Conservation (phyloP, 1,140 invertebrate genomes). For the Mesaphorura yosii region DNA sequence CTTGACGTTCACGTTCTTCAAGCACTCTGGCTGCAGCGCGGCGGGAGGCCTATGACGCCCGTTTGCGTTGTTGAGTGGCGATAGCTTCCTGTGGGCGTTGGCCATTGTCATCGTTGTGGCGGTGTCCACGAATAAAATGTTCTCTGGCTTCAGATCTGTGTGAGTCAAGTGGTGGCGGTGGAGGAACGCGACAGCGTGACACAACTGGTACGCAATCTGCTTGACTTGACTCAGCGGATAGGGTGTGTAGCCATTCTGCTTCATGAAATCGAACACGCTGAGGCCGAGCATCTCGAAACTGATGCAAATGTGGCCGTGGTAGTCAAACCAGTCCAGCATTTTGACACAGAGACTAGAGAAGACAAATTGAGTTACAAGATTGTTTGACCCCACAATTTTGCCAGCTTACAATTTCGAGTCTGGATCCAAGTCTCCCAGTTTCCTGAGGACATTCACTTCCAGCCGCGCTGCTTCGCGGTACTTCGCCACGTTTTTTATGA, state of each 20-base stretch:
- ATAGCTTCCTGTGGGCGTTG: not conserved
- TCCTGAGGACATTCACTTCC: slow-evolving; percentile 98
- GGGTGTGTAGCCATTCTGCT: slow-evolving; percentile 96
- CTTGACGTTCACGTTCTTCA: slow-evolving; percentile 80
- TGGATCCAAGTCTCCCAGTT: slow-evolving; percentile 85
- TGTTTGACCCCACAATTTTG: not conserved
- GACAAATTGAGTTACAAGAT: slow-evolving; percentile 5
- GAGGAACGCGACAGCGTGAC: slow-evolving; percentile 92
- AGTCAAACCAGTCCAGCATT: slow-evolving; percentile 98
- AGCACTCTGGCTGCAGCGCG: slow-evolving; percentile 4
- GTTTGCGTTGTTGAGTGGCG: not conserved
- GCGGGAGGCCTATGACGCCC: not conserved
- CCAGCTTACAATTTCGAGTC: slow-evolving; percentile 82
- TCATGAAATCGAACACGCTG: slow-evolving; percentile 99
- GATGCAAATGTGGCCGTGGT: slow-evolving; percentile 98
- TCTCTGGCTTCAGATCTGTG: slow-evolving; percentile 98
- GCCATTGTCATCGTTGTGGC: slow-evolving; percentile 77
- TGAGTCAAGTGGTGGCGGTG: slow-evolving; percentile 97
- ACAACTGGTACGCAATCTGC: slow-evolving; percentile 94
- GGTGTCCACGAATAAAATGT: slow-evolving; percentile 93
- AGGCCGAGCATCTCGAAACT: slow-evolving; percentile 97
- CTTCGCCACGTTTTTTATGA: slow-evolving; percentile 99
- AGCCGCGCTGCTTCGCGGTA: slow-evolving; percentile 97
- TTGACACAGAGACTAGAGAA: slow-evolving; percentile 76
- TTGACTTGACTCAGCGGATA: slow-evolving; percentile 94